A percentile compares a stretch with the other conserved stretches of the same genome.
Conservation (phyloP, 2,888 invertebrate species). For the Thymelicus sylvestris region DNA sequence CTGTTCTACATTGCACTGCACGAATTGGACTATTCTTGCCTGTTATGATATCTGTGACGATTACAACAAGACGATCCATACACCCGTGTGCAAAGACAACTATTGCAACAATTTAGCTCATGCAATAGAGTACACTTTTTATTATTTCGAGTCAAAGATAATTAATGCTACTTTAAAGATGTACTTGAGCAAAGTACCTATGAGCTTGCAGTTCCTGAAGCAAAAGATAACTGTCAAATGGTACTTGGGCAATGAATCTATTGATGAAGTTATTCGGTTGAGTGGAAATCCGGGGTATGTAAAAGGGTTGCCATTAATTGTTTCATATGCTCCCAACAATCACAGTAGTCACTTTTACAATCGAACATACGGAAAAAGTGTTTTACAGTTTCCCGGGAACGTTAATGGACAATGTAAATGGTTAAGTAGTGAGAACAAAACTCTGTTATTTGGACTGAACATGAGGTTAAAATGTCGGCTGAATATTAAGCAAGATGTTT, state of each 20-base stretch:
- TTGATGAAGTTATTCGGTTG: constrained; percentile 57
- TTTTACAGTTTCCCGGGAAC: constrained; percentile 64
- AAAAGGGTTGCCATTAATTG: constrained; percentile 86
- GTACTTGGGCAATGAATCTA: constrained; percentile 59
- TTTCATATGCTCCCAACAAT: constrained; percentile 62
- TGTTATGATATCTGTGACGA: constrained; percentile 60
- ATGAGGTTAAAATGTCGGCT: constrained; percentile 74
- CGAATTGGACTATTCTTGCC: constrained; percentile 65
- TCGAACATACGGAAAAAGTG: constrained; percentile 44
- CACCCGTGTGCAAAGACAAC: constrained; percentile 62
- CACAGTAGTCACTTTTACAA: constrained; percentile 65
- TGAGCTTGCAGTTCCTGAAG: constrained; percentile 51
- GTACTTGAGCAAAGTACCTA: constrained; percentile 55
- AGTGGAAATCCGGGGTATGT: constrained; percentile 93
- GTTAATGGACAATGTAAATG: constrained; percentile 71
- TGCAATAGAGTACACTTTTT: constrained; percentile 66
- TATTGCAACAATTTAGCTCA: constrained; percentile 64
- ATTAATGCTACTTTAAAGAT: constrained; percentile 65
- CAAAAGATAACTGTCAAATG: constrained; percentile 69
- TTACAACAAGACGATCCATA: constrained; percentile 63
- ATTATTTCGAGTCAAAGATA: constrained; percentile 64
- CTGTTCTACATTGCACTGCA: constrained; percentile 67
- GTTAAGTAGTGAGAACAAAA: constrained; percentile 59
- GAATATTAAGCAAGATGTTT: constrained; percentile 44
- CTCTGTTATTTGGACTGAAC: constrained; percentile 78